Percentiles rank a stretch among this genome's conserved stretches.
Evolutionary conservation across 2,888 invertebrate species (phyloP).

Genomic region (Clivina fossor): DNA sequence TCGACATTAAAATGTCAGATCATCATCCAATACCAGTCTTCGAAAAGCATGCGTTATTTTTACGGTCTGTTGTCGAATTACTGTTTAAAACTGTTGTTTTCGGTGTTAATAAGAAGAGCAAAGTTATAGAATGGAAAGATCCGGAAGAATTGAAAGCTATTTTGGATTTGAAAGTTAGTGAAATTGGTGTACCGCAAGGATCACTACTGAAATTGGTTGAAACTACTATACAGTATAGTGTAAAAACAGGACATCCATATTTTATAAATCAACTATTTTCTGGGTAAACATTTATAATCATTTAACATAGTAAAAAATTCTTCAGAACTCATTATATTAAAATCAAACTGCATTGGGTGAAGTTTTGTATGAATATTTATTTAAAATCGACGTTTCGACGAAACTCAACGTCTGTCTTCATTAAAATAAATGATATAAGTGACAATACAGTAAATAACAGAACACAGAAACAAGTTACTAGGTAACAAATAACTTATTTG

Average conservation of each 20-base stretch:
- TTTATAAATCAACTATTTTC: slow-evolving; percentile 62
- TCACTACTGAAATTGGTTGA: slow-evolving; percentile 52
- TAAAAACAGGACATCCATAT: slow-evolving; percentile 61
- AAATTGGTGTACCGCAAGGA: slow-evolving; percentile 51
- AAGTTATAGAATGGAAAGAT: slow-evolving; percentile 57
- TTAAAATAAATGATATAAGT: too few relatives aligned
- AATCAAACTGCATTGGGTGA: too few relatives aligned
- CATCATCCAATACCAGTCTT: slow-evolving; percentile 49
- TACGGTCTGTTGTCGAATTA: slow-evolving; percentile 50
- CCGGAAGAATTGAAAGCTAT: slow-evolving; percentile 54
- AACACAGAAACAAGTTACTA: too few relatives aligned
- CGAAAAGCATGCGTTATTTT: slow-evolving; percentile 51
- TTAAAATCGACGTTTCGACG: too few relatives aligned
- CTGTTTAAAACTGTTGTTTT: slow-evolving; percentile 54
- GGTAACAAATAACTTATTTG: too few relatives aligned
- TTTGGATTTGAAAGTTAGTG: slow-evolving; percentile 51
- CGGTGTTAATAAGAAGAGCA: slow-evolving; percentile 49
- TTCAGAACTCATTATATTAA: too few relatives aligned
- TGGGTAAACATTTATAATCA: slow-evolving; percentile 54
- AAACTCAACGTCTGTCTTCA: too few relatives aligned
- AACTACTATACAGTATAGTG: slow-evolving; percentile 58
- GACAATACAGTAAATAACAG: too few relatives aligned
- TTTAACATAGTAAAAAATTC: too few relatives aligned
- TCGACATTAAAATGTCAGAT: slow-evolving; percentile 44
- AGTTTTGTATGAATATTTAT: too few relatives aligned